These are phyloP conservation scores for Pteronura brasiliensis DNA, from an alignment of 2,113 vertebrate species.

Conservation along the genomic window DNA sequence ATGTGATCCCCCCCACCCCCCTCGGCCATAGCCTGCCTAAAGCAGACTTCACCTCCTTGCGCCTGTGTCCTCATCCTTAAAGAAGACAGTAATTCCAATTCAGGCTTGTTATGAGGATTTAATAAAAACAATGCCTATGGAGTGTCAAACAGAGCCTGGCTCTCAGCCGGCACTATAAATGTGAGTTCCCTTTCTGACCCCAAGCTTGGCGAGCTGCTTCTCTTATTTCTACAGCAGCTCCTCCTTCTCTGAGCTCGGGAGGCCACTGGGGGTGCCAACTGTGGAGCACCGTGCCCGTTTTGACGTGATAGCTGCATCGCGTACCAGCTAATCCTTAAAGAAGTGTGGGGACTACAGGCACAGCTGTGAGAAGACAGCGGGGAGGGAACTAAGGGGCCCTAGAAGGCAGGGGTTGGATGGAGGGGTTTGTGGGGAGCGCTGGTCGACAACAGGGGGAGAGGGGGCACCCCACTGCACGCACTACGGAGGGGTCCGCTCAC, in stretches of 20 bases:
- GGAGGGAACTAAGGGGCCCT: background rate
- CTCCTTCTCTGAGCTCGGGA: background rate
- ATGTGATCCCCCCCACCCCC: background rate
- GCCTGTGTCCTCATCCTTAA: background rate
- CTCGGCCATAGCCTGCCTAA: background rate
- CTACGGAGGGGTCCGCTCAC: background rate
- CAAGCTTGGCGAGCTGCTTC: background rate
- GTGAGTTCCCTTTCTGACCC: background rate
- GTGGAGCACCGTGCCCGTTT: background rate
- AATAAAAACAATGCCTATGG: background rate
- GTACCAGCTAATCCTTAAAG: background rate
- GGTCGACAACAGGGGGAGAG: background rate
- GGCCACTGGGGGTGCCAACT: slow-evolving; percentile 24
- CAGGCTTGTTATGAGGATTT: background rate
- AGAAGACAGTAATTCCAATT: background rate
- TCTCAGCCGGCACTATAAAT: background rate
- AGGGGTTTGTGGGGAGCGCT: background rate
- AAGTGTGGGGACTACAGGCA: background rate
- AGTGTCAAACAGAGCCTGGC: background rate
- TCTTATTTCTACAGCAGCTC: background rate
- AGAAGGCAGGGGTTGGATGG: background rate
- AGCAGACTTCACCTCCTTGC: background rate
- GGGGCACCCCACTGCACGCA: background rate
- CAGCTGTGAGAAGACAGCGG: background rate
- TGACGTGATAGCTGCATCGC: background rate